Base-by-base conservation (phyloP, 2,113 vertebrate genomes). In the Mus pahari region DNA sequence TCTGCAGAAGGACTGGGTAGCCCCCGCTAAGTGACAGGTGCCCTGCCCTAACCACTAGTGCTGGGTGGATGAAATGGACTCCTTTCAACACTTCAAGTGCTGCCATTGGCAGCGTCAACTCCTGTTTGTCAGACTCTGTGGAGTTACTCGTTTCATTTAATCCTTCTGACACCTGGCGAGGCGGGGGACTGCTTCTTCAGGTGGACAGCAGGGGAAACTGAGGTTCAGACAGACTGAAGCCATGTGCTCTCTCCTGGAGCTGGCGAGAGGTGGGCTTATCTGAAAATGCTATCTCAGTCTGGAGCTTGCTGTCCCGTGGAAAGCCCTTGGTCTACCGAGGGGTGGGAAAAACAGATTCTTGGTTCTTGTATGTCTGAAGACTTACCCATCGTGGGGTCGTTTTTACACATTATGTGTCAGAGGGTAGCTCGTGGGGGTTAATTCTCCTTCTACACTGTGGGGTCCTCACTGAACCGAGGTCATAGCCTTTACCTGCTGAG, bases 31-130 rank as follows among this genome's bases (percentile, higher is more conserved):
- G 26, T 33, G 74, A 55, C 70, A 74, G 88, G 2, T 19, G 13
- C 70, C 36, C 48, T n/a, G 11, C 83, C n/a, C 55, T 62, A 36
- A 58, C 50, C 55, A 1, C 50, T 33, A 20, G 0, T 1, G 5
- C 79, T 22, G 0, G 39, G 45, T 14, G 3, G 75, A 45, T n/a
- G 78, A 77, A 24, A 17, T 1, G 13, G 4, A 22, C 11, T 20
- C 19, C 28, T 55, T 60, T 33, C 7, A 9, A 9, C 36, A 0
- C 3, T 2, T 16, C 3, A 12, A 45, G 42, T 1, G 0, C 11
- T 33, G 17, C 3, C 53, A 0, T 0, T 42, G 74, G 53, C 22
- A 1, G 2, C 7, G 19, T 33, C 0, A 16, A 10, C 31, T 58
- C 55, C 16, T 31, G 0, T 45, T 8, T 66, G 48, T 28, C 36